Conservation (phyloP, 2,888 invertebrate genomes). For the Tenthredo amoena region DNA sequence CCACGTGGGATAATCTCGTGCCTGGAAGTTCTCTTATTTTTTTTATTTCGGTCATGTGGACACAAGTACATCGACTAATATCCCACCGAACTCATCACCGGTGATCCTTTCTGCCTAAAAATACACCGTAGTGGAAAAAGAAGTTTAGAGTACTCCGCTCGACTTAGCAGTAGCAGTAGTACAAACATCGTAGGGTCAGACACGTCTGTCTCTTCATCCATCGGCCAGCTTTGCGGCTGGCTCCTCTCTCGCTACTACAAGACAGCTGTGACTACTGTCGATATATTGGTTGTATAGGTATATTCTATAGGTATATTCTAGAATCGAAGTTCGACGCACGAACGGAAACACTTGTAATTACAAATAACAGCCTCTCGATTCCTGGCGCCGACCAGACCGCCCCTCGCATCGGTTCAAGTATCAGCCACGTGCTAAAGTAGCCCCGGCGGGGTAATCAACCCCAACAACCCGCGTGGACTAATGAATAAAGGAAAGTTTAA, state of each 20-base stretch:
- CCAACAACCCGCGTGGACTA: neutral
- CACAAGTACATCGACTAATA: neutral
- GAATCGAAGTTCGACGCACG: conserved; percentile 4
- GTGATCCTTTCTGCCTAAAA: neutral
- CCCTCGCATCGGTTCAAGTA: neutral
- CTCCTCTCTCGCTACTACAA: neutral
- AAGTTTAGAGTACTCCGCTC: neutral
- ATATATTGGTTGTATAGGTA: neutral
- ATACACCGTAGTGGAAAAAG: neutral
- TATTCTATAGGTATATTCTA: neutral
- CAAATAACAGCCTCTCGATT: conserved; percentile 22
- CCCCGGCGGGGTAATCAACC: conserved; percentile 32
- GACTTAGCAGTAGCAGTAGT: neutral
- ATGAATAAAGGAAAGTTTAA: conserved; percentile 42
- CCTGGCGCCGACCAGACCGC: neutral
- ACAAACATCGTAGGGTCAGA: conserved; percentile 1
- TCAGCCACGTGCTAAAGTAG: neutral
- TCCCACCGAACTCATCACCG: too few species aligned
- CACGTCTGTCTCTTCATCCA: neutral
- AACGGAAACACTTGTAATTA: conserved; percentile 37
- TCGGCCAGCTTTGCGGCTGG: neutral
- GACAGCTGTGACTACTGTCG: neutral
- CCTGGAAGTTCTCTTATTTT: neutral
- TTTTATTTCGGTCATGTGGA: neutral
- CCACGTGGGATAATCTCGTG: neutral